Percentiles rank a stretch among this genome's conserved stretches.
These are phyloP conservation scores for Falco rusticolus DNA, from an alignment of 2,797 vertebrate species.

Conservation along the genomic window DNA sequence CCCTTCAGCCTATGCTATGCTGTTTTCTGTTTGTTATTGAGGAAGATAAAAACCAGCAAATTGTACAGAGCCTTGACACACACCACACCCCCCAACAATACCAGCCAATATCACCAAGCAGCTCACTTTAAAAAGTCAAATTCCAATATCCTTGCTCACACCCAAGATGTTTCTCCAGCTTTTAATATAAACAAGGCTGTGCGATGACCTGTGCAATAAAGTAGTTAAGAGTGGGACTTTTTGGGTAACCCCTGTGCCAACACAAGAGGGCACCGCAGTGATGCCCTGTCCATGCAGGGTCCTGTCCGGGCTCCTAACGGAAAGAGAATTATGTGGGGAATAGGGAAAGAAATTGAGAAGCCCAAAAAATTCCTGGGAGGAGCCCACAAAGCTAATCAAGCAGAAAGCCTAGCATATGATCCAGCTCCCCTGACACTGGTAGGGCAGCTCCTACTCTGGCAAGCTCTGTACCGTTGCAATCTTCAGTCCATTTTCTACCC, in stretches of 20 bases:
- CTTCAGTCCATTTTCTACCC: background rate
- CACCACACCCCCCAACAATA: background rate
- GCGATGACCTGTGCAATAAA: background rate
- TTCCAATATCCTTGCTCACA: background rate
- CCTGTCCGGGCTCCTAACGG: background rate
- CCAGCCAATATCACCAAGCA: background rate
- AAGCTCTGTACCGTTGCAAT: background rate
- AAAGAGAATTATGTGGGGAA: background rate
- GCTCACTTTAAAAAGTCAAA: background rate
- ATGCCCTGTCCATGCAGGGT: background rate
- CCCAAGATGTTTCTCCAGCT: background rate
- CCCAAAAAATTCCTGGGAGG: background rate
- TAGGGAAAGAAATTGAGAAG: background rate
- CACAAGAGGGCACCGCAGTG: background rate
- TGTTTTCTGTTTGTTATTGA: background rate
- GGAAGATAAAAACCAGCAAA: background rate
- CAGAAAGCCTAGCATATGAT: background rate
- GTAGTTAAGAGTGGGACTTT: background rate
- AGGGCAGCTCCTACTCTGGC: background rate
- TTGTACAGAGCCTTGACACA: background rate
- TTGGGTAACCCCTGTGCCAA: background rate
- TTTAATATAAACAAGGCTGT: background rate
- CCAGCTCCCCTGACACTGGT: background rate
- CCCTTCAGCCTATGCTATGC: background rate
- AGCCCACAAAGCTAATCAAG: background rate